Evolutionary conservation across 2,113 vertebrate genomes (phyloP).

Genomic region (Datnioides undecimradiatus): DNA sequence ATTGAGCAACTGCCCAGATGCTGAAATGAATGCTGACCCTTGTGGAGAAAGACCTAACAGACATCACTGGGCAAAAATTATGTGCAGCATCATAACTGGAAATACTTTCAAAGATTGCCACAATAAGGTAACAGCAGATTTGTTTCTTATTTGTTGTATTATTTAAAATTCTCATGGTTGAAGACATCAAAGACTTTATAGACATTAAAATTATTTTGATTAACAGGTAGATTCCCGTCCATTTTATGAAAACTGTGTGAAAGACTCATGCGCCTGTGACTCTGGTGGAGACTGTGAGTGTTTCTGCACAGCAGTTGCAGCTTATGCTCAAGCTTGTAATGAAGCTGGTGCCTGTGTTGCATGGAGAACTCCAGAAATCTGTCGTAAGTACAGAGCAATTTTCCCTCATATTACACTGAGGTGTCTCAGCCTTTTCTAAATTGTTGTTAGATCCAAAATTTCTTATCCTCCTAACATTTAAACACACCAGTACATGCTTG

Average conservation of each 20-base stretch:
- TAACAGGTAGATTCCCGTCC: conserved; percentile 76
- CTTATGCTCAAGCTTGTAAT: conserved; percentile 87
- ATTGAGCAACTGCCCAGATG: conserved; percentile 84
- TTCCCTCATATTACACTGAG: not conserved
- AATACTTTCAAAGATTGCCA: conserved; percentile 87
- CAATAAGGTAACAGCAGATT: conserved; percentile 84
- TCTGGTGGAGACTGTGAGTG: conserved; percentile 87
- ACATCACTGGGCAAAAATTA: conserved; percentile 89
- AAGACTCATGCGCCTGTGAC: conserved; percentile 86
- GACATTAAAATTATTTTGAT: conserved; percentile 22
- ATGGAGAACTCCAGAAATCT: conserved; percentile 87
- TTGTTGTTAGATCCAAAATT: not conserved
- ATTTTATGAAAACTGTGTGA: conserved; percentile 85
- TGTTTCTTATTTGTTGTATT: not conserved
- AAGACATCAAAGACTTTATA: not conserved
- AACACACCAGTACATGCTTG: not conserved
- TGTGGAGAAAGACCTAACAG: conserved; percentile 81
- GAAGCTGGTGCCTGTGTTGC: conserved; percentile 82
- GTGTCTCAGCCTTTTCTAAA: not conserved
- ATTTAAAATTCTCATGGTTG: not conserved
- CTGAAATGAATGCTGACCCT: conserved; percentile 46
- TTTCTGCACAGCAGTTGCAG: conserved; percentile 86
- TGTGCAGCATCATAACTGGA: conserved; percentile 90
- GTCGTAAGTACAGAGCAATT: conserved; percentile 80
- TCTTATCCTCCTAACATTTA: not conserved